phyloP scores from a whole-genome alignment of 2,113 vertebrate genomes.

The Epinephelus moara region DNA sequence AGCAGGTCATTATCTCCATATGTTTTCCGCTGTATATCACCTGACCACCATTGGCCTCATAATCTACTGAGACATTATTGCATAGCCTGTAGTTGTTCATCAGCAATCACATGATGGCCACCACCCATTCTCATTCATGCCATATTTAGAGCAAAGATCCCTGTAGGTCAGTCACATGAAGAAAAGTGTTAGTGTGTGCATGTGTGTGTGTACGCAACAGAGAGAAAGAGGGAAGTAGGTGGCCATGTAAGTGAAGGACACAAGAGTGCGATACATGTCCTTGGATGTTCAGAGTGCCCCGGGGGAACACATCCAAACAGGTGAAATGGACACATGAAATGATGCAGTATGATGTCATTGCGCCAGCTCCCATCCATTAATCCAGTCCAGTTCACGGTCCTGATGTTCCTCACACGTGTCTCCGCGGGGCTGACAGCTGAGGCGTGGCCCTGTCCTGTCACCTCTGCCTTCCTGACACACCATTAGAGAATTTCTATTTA shows the following conservation, averaged over 20 bases:
- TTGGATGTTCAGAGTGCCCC: conserved; percentile 40
- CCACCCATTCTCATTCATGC: conserved; percentile 23
- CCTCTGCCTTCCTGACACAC: conserved; percentile 58
- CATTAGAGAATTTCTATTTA: conserved; percentile 66
- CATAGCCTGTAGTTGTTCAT: conserved; percentile 39
- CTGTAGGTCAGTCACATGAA: conserved; percentile 56
- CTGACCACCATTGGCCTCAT: conserved; percentile 39
- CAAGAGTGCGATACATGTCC: conserved; percentile 38
- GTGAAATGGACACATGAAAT: conserved; percentile 37
- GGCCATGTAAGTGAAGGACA: conserved; percentile 60
- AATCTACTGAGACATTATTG: conserved; percentile 26
- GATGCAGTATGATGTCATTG: conserved; percentile 35
- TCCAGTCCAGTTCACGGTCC: neutral
- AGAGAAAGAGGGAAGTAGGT: conserved; percentile 29
- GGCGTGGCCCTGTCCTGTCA: conserved; percentile 55
- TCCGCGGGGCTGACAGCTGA: conserved; percentile 14
- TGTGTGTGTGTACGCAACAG: conserved; percentile 4
- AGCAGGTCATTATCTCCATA: conserved; percentile 35
- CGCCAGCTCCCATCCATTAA: neutral
- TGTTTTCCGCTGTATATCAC: conserved; percentile 39
- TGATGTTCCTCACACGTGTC: conserved; percentile 28
- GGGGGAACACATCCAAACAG: conserved; percentile 32
- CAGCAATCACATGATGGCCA: conserved; percentile 39
- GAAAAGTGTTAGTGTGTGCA: conserved; percentile 1
- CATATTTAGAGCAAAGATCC: conserved; percentile 62